Base-by-base conservation (phyloP, 1,140 invertebrate species). In the Brachionus rubens region DNA sequence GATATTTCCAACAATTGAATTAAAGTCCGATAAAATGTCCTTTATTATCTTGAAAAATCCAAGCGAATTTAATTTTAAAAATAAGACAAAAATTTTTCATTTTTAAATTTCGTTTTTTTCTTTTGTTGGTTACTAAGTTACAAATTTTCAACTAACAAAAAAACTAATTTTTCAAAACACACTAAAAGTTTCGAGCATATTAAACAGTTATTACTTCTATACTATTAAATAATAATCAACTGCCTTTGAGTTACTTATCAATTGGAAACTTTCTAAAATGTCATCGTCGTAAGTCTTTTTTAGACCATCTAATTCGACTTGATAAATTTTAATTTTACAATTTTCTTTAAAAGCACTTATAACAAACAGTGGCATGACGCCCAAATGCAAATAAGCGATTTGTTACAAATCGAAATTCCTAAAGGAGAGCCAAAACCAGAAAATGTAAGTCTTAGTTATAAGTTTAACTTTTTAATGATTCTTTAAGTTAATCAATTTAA, bases 281-380 rank as follows among this genome's bases (percentile, higher is more conserved):
- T 65, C 59, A 65, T 65, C 59, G 59, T 43, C 59, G 59, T 65
- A 43, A 65, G 59, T 65, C 12, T 7, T 1, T 21, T 62, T 7
- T 14, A 54, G 28, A 5, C 19, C 6, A n/a, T n/a, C n/a, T n/a
- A n/a, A n/a, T n/a, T n/a, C n/a, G n/a, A n/a, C 3, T 16, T 3
- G 9, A 9, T 1, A 50, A 14, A 0, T 14, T 12, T 14, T 3
- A 1, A 28, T 21, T 62, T 62, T 16, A 36, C 3, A 36, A n/a
- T 46, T 24, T 19, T 43, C 43, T 65, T 21, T 21, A 9, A 62
- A 41, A 72, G 68, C 46, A 72, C 68, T 72, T 85, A 85, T 77
- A 83, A 82, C 76, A 83, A 82, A 78, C 82, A 84, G 81, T 85
- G 84, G 84, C 52, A 80, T n/a, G 83, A 85, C 68, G 83, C 82